A percentile compares a stretch with the other conserved stretches of the same genome.
Conservation (phyloP, 2,797 vertebrate genomes). For the Ctenopoma multispine region DNA sequence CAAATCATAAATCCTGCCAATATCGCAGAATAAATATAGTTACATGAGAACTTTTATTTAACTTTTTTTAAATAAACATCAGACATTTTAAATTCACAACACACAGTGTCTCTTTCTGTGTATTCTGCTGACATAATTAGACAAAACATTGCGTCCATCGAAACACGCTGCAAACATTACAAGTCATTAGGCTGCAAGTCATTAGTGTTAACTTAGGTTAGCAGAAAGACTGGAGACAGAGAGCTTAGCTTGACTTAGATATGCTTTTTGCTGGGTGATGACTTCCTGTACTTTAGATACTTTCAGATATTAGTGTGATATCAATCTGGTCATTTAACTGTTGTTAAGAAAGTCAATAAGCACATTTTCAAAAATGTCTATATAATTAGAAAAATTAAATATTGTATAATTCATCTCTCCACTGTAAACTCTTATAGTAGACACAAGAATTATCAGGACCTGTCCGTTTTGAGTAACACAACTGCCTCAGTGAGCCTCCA, state of each 20-base stretch:
- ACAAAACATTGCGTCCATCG: neutral
- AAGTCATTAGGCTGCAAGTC: neutral
- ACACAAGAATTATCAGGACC: slow-evolving; percentile 15
- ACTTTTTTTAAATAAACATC: neutral
- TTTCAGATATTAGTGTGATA: neutral
- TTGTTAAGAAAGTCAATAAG: neutral
- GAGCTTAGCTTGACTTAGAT: no score
- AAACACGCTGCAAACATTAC: neutral
- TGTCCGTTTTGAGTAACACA: slow-evolving; percentile 35
- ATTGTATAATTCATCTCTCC: neutral
- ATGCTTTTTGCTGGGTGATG: no score
- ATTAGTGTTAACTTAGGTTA: no score
- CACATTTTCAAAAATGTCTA: neutral
- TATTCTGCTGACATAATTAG: neutral
- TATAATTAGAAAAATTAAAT: no score
- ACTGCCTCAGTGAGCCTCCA: slow-evolving; percentile 34
- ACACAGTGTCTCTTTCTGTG: neutral
- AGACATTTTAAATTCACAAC: neutral
- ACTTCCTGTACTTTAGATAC: no score
- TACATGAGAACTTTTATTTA: no score
- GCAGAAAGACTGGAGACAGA: no score
- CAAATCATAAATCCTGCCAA: neutral
- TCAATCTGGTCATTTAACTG: neutral
- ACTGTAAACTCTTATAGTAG: neutral
- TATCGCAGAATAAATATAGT: no score